Evolutionary conservation across 2,113 vertebrate species (phyloP).

Genomic region (Lasiurus cinereus): DNA sequence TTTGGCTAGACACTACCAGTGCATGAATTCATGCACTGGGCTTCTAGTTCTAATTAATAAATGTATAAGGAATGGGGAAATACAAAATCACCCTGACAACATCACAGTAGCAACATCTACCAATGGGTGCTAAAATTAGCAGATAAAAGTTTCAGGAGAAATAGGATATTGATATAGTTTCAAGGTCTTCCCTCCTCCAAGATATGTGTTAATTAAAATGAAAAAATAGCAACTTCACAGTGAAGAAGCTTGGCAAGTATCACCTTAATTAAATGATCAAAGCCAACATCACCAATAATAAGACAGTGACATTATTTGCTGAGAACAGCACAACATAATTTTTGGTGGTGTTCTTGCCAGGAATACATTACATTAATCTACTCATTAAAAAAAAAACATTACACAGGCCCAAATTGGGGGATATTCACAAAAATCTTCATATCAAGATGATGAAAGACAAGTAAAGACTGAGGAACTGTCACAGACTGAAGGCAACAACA

Average conservation of each 20-base stretch:
- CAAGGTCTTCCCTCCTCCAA: not conserved
- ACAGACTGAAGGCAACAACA: not conserved
- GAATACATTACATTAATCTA: not conserved
- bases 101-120: not conserved
- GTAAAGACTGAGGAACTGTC: not conserved
- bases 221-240: not conserved
- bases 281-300: not conserved
- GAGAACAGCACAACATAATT: not conserved
- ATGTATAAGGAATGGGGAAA: not conserved
- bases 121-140: not conserved
- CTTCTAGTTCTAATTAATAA: slow-evolving; percentile 3
- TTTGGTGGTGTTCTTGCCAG: not conserved
- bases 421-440: not conserved
- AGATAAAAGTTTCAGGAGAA: not conserved
- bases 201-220: slow-evolving; percentile 27
- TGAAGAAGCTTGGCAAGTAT: not conserved
- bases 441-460: not conserved
- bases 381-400: not conserved
- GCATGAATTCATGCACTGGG: too few relatives aligned
- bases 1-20: too few relatives aligned
- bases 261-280: not conserved
- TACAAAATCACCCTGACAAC: not conserved
- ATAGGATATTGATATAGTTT: not conserved
- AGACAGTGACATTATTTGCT: not conserved
- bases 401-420: not conserved